These are phyloP conservation scores for Choristoneura rosaceana DNA, from an alignment of 2,888 invertebrate species.

Conservation along the genomic window DNA sequence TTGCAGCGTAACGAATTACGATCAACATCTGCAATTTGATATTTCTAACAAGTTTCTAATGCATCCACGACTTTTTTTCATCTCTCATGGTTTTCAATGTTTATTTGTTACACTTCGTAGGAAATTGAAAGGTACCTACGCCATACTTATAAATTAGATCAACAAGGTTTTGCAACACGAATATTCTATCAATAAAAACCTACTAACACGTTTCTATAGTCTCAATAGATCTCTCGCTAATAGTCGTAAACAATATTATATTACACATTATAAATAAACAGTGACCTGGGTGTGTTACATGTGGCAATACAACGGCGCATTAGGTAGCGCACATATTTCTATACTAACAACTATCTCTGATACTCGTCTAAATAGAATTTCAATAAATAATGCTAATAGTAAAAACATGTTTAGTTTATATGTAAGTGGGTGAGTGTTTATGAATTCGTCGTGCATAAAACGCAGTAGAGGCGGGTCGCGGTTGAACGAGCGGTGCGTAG, in stretches of 20 bases:
- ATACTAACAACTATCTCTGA: conserved; percentile 6
- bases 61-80: neutral
- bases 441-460: conserved; percentile 19
- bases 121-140: neutral
- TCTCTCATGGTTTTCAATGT: neutral
- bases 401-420: conserved; percentile 12
- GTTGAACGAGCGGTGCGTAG: conserved; percentile 17
- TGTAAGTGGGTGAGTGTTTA: conserved; percentile 17
- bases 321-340: neutral
- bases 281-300: conserved; percentile 24
- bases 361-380: neutral
- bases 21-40: neutral
- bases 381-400: conserved; percentile 11
- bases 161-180: neutral
- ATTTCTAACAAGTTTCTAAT: neutral
- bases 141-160: neutral
- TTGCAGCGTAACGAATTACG: conserved; percentile 31
- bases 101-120: neutral
- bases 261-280: conserved; percentile 25
- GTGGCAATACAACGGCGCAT: conserved; percentile 29
- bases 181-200: conserved; percentile 2
- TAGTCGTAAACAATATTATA: conserved; percentile 10
- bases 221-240: neutral
- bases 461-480: conserved; percentile 1
- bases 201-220: conserved; percentile 1